Percentiles rank a stretch among this genome's conserved stretches.
These are phyloP conservation scores for Drosophila nikananu DNA, from an alignment of 1,140 invertebrate species.

Conservation along the genomic window DNA sequence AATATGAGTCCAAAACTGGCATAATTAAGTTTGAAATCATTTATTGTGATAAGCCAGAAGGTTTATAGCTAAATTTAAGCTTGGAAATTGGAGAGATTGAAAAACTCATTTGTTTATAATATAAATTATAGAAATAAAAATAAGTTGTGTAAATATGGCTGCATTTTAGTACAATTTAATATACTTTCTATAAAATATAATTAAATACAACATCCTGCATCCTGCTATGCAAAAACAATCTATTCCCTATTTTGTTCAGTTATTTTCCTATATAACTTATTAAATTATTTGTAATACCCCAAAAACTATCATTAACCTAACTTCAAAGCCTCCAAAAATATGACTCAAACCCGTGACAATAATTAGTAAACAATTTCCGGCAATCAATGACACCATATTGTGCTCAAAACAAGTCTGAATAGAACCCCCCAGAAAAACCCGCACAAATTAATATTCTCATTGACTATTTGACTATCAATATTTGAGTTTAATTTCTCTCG, in stretches of 20 bases:
- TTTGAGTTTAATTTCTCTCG: conserved; percentile 27
- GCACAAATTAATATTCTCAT: conserved; percentile 16
- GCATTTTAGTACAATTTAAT: not conserved
- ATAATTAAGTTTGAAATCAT: not conserved
- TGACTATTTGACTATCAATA: conserved; percentile 12
- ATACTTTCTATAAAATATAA: not conserved
- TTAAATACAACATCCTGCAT: not conserved
- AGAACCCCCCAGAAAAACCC: not conserved
- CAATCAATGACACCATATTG: conserved; percentile 5
- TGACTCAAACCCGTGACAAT: conserved; percentile 15
- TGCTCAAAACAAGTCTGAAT: not conserved
- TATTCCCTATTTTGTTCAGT: not conserved
- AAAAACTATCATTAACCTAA: not conserved
- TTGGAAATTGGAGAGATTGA: not conserved
- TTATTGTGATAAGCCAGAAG: not conserved
- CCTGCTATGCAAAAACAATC: not conserved
- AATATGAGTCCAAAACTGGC: not conserved
- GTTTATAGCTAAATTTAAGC: not conserved
- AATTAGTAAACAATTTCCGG: conserved; percentile 18
- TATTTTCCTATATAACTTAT: no score
- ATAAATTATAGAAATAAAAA: not conserved
- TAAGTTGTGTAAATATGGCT: not conserved
- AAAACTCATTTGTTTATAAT: not conserved
- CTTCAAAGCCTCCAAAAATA: not conserved
- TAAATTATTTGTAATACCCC: not conserved